Percentiles rank a stretch among this genome's conserved stretches.
Conservation (phyloP, 92 coral and sea anemone species). For the Epizoanthus ramosus region DNA sequence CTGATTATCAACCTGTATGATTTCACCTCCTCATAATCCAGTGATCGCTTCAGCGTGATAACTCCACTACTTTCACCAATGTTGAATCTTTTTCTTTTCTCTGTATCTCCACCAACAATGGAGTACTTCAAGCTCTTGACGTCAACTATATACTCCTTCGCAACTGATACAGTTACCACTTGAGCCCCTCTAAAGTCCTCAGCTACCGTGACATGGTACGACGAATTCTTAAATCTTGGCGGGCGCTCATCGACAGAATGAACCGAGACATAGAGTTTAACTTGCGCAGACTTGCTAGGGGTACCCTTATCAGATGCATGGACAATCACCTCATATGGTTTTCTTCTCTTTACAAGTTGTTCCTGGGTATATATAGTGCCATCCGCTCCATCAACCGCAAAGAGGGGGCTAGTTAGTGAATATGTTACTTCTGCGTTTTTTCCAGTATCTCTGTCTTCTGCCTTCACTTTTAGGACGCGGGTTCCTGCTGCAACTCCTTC, state of each 20-base stretch:
- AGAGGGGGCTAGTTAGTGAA: conserved; percentile 52
- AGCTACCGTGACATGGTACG: conserved; percentile 48
- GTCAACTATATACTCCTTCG: conserved; percentile 34
- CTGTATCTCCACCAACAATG: conserved; percentile 88
- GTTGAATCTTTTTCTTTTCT: conserved; percentile 54
- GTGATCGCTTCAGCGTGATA: conserved; percentile 60
- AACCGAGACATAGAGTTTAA: conserved; percentile 69
- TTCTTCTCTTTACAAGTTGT: conserved; percentile 53
- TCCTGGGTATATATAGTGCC: conserved; percentile 67
- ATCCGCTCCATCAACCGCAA: conserved; percentile 55
- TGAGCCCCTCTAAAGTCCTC: conserved; percentile 56
- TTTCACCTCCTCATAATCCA: conserved; percentile 83
- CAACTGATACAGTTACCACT: conserved; percentile 65
- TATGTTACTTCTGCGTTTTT: conserved; percentile 77
- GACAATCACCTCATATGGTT: conserved; percentile 65
- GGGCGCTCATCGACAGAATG: conserved; percentile 67
- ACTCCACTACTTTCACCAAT: conserved; percentile 70
- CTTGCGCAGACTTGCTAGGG: conserved; percentile 69
- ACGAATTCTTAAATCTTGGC: conserved; percentile 56
- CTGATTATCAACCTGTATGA: conserved; percentile 75
- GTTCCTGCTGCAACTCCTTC: conserved; percentile 63
- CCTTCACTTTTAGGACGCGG: conserved; percentile 63
- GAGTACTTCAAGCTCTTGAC: conserved; percentile 53
- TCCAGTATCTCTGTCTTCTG: conserved; percentile 78
- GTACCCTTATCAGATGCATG: conserved; percentile 80